phyloP scores from a whole-genome alignment of 2,113 vertebrate genomes.

The Centropus bengalensis region DNA sequence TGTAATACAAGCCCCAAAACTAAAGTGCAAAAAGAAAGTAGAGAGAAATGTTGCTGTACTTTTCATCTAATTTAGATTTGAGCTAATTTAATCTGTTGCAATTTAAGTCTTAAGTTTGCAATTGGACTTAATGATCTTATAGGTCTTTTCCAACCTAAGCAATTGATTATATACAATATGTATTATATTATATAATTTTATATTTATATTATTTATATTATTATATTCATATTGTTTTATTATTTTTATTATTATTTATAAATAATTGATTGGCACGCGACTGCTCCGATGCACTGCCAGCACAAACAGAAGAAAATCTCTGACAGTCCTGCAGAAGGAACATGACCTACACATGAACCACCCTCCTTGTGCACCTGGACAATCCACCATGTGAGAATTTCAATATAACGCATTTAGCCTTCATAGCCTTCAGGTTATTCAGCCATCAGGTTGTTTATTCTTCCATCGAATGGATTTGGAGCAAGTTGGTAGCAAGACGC shows the following conservation, averaged over 20 bases:
- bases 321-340: not conserved
- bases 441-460: slow-evolving; percentile 24
- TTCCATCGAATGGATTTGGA: slow-evolving; percentile 21
- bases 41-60: not conserved
- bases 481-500: slow-evolving; percentile 14
- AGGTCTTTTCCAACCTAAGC: too few species aligned
- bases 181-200: too few species aligned
- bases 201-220: too few species aligned
- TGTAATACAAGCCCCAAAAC: not conserved
- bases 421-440: slow-evolving; percentile 2
- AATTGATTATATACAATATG: too few species aligned
- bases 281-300: not conserved
- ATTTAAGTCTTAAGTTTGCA: too few species aligned
- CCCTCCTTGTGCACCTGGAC: slow-evolving; percentile 31
- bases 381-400: slow-evolving; percentile 6
- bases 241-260: too few species aligned
- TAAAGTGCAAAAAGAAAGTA: not conserved
- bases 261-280: not conserved
- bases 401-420: slow-evolving; percentile 7
- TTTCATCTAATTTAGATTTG: not conserved
- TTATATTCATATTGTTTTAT: too few species aligned
- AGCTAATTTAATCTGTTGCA: too few species aligned
- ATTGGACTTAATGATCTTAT: too few species aligned
- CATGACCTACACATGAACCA: slow-evolving; percentile 22
- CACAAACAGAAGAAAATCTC: not conserved